Evolutionary conservation across 1,140 invertebrate species (phyloP), one percentile per base, ranked within the genome.

Genomic region (Drosophila obscura): DNA sequence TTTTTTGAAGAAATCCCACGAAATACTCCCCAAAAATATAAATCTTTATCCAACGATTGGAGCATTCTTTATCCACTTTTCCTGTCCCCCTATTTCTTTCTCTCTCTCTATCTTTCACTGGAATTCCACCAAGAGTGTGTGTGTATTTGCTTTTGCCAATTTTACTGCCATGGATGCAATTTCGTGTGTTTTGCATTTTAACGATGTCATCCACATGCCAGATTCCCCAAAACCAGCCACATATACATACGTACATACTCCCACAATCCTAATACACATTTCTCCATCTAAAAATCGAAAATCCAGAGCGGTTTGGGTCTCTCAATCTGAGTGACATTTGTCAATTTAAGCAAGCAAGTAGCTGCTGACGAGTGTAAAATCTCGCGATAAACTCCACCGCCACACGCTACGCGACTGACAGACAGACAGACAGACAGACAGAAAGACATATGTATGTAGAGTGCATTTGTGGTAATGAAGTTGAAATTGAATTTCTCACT

Each of bases 301-400:
- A 52, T 51, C 57, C 35, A 53, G 35, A 35, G 45, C 52, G 58
- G 64, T 58, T 69, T 69, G 51, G 52, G 50, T 69, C 43, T 71
- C 67, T 49, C 65, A 52, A 50, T 44, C 16, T 73, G 73, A 82
- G 43, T 82, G 79, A 68, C 78, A 61, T 69, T 81, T 68, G 68
- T 81, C 79, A 81, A 69, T 82, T 77, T 52, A 56, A 66, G 35
- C 11, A 71, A 61, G 66, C 46, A 77, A 57, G 57, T 48, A 48
- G 24, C 60, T 77, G 57, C 62, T 61, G 35, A 39, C 35, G 11
- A 63, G 57, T n/a, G 5, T 48, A 55, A 49, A 45, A 39, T 39
- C 35, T 39, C 35, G 35, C 35, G 35, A 39, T 13, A 39, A 39
- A 39, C 35, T 39, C 4, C 11, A 39, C 50, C 15, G 24, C 43